Conservation (phyloP, 2,797 vertebrate species). For the Gymnothorax javanicus region DNA sequence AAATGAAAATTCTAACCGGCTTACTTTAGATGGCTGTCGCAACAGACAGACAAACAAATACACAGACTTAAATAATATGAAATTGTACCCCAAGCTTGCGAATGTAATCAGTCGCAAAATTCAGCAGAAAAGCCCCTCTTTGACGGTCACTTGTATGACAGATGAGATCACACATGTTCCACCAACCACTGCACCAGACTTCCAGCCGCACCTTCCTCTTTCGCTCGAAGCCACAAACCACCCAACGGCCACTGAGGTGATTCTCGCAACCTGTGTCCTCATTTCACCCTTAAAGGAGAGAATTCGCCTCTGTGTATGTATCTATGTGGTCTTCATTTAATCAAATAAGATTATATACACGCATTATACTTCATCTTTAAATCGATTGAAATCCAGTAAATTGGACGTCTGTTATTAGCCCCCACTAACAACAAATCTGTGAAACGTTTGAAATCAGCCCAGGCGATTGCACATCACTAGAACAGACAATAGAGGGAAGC, state of each 20-base stretch:
- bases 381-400: background rate
- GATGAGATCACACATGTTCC: background rate
- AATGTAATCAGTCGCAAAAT: background rate
- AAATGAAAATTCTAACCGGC: too few species aligned
- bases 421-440: too few species aligned
- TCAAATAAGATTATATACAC: background rate
- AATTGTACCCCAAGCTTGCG: too few species aligned
- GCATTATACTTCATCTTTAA: background rate
- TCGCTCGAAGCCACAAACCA: background rate
- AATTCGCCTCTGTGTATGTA: background rate
- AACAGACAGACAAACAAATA: too few species aligned
- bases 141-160: background rate
- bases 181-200: background rate
- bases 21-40: too few species aligned
- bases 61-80: too few species aligned
- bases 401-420: background rate
- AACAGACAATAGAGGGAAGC: constrained; percentile 14
- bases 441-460: too few species aligned
- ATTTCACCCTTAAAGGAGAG: background rate
- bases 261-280: background rate
- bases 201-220: background rate
- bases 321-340: background rate
- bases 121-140: background rate
- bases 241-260: background rate
- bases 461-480: background rate